These are phyloP conservation scores for Polymixis flavicincta DNA, from an alignment of 2,888 invertebrate genomes.

Conservation along the genomic window DNA sequence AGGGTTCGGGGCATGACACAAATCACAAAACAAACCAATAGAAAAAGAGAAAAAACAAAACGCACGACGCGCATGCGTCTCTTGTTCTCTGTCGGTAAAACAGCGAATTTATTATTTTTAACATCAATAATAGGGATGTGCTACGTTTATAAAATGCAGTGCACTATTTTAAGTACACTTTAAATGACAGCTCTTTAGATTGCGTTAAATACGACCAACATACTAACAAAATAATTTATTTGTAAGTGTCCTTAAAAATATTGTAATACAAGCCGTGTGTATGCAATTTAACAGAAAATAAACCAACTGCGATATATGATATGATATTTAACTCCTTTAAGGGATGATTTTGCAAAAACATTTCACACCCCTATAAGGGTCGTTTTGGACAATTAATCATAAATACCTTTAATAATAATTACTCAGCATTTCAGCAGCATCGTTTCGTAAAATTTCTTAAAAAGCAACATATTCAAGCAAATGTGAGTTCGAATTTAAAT, in stretches of 20 bases:
- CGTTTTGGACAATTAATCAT: too few relatives aligned
- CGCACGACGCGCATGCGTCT: slow-evolving; percentile 86
- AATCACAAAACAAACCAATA: slow-evolving; percentile 89
- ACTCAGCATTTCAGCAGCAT: too few relatives aligned
- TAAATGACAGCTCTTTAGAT: too few relatives aligned
- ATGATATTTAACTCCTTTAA: not conserved
- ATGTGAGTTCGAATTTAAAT: not conserved
- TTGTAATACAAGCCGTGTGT: not conserved
- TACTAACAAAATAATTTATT: not conserved
- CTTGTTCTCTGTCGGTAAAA: slow-evolving; percentile 80
- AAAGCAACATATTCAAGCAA: not conserved
- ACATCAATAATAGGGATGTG: slow-evolving; percentile 74
- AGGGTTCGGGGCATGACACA: slow-evolving; percentile 87
- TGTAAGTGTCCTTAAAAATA: not conserved
- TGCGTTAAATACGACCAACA: not conserved
- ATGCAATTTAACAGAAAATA: not conserved
- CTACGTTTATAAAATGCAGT: not conserved
- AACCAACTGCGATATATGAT: too few relatives aligned
- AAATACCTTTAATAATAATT: too few relatives aligned
- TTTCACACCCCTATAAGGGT: not conserved
- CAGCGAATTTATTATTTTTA: slow-evolving; percentile 73
- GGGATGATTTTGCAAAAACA: not conserved
- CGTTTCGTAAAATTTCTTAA: not conserved
- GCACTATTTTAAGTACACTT: too few relatives aligned
- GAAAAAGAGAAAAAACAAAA: slow-evolving; percentile 84